Evolutionary conservation across 2,797 vertebrate species (phyloP).

Genomic region (Pangasius larnaudii): DNA sequence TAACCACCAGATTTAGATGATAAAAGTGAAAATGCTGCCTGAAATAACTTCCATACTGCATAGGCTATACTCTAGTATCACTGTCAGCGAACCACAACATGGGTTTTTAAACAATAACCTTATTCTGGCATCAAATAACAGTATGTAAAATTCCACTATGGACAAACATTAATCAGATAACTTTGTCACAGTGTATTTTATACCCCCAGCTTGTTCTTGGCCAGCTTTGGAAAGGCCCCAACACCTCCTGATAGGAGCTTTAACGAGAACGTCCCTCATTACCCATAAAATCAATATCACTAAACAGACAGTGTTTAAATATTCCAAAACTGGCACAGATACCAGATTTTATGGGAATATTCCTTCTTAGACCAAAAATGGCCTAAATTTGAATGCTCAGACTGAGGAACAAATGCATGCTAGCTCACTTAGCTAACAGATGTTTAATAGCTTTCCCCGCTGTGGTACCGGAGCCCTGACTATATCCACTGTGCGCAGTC

Average conservation of each 20-base stretch:
- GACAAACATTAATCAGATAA: background rate
- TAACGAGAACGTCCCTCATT: slow-evolving; percentile 49
- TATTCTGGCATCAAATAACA: background rate
- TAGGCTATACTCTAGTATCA: background rate
- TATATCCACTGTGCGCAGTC: slow-evolving; percentile 29
- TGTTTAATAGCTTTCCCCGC: slow-evolving; percentile 56
- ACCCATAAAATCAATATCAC: slow-evolving; percentile 43
- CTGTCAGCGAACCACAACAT: background rate
- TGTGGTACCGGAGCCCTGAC: slow-evolving; percentile 40
- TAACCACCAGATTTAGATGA: background rate
- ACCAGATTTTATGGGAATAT: slow-evolving; percentile 44
- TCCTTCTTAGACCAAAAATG: slow-evolving; percentile 30
- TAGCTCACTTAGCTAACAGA: slow-evolving; percentile 40
- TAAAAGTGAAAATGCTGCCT: background rate
- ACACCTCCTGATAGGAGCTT: slow-evolving; percentile 40
- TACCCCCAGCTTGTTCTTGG: background rate
- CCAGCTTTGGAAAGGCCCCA: background rate
- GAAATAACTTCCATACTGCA: background rate
- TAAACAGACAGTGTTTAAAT: slow-evolving; percentile 47
- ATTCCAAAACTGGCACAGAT: slow-evolving; percentile 41
- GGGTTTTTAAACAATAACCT: background rate
- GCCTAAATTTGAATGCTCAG: slow-evolving; percentile 20
- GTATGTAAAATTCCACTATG: background rate
- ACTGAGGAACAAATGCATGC: slow-evolving; percentile 22
- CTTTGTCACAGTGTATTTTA: background rate